A percentile compares a stretch with the other conserved stretches of the same genome.
These are phyloP conservation scores for Nomada goodeniana DNA, from an alignment of 2,888 invertebrate species.

Conservation along the genomic window DNA sequence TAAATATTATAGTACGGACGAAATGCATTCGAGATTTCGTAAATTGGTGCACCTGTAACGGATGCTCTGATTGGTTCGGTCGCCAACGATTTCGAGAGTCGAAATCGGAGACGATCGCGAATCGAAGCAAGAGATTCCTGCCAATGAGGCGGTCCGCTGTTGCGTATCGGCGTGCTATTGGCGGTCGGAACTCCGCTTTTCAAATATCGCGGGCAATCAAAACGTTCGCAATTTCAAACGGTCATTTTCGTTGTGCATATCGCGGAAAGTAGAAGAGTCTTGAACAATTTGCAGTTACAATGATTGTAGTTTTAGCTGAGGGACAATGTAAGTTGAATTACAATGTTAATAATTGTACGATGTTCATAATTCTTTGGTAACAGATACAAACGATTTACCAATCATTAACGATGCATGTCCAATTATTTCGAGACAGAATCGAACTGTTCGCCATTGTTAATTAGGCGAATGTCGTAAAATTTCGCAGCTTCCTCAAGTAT, in stretches of 20 bases:
- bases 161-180: slow-evolving; percentile 20
- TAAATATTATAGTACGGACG: neutral
- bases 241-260: neutral
- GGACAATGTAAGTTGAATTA: neutral
- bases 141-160: neutral
- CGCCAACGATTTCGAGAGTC: neutral
- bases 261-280: neutral
- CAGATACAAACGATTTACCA: too few species aligned
- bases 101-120: neutral
- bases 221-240: neutral
- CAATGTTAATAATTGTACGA: neutral
- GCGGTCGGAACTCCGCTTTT: neutral
- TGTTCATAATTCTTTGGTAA: too few species aligned
- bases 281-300: neutral
- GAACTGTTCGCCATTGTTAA: too few species aligned
- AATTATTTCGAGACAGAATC: too few species aligned
- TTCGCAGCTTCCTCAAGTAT: neutral
- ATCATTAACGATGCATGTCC: too few species aligned
- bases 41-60: neutral
- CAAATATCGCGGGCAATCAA: neutral
- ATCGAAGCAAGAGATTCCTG: slow-evolving; percentile 8
- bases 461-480: too few species aligned
- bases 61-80: neutral
- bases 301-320: too few species aligned
- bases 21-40: neutral